phyloP scores from a whole-genome alignment of 2,113 vertebrate species.

The Epinephelus fuscoguttatus region DNA sequence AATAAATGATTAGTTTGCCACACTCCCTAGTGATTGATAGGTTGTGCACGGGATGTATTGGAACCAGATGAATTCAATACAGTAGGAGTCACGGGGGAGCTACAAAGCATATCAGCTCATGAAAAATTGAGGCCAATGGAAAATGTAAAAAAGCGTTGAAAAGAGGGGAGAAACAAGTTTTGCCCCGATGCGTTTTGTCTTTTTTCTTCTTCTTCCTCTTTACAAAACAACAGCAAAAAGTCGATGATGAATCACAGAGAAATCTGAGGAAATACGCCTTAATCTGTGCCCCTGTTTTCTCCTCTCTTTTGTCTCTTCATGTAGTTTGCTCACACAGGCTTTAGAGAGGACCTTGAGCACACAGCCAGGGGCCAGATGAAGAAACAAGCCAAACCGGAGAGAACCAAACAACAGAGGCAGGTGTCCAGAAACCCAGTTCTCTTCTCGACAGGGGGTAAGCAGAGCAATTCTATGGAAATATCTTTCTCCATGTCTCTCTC shows the following conservation, averaged over 20 bases:
- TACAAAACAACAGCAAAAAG: conserved; percentile 53
- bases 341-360: conserved; percentile 71
- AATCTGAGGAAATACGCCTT: conserved; percentile 45
- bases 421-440: conserved; percentile 71
- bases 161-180: conserved; percentile 68
- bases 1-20: conserved; percentile 89
- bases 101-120: conserved; percentile 84
- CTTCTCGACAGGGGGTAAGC: conserved; percentile 73
- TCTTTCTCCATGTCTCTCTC: conserved; percentile 4
- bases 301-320: conserved; percentile 38
- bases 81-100: conserved; percentile 80
- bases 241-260: conserved; percentile 50
- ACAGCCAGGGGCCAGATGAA: conserved; percentile 70
- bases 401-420: conserved; percentile 75
- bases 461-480: conserved; percentile 51
- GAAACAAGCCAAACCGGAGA: conserved; percentile 65
- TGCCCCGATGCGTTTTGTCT: conserved; percentile 47
- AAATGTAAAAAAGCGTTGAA: conserved; percentile 69
- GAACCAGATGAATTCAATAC: conserved; percentile 88
- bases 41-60: conserved; percentile 84
- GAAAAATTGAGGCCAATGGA: conserved; percentile 86
- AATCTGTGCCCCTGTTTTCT: conserved; percentile 40
- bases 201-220: conserved; percentile 33
- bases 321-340: conserved; percentile 67
- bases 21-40: conserved; percentile 87